Percentiles rank a stretch among this genome's conserved stretches.
Evolutionary conservation across 2,888 invertebrate species (phyloP).

Genomic region (Plagodis dolabraria): DNA sequence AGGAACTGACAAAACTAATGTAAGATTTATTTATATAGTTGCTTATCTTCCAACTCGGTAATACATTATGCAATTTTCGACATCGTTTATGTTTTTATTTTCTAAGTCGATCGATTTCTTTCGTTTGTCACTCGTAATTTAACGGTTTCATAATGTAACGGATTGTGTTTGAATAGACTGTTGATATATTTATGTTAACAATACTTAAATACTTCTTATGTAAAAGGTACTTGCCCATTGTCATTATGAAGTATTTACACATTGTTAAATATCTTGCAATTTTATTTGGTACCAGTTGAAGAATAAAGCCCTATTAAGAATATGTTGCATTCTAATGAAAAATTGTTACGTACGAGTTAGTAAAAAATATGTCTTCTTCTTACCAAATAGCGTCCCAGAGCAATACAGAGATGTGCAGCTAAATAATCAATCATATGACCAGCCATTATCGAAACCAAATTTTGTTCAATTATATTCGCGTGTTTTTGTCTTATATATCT

Average conservation of each 20-base stretch:
- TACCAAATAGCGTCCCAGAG: too few species aligned
- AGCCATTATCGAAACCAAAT: too few species aligned
- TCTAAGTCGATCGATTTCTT: conserved; percentile 26
- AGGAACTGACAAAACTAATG: conserved; percentile 40
- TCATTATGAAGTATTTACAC: not conserved
- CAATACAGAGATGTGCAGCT: too few species aligned
- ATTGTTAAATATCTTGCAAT: not conserved
- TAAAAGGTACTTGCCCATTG: not conserved
- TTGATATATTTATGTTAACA: not conserved
- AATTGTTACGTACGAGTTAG: too few species aligned
- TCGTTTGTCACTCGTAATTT: conserved; percentile 35
- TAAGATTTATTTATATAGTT: conserved; percentile 40
- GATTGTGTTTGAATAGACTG: not conserved
- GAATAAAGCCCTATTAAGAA: too few species aligned
- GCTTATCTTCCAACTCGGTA: conserved; percentile 40
- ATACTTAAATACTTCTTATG: not conserved
- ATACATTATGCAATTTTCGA: conserved; percentile 38
- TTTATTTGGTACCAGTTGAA: too few species aligned
- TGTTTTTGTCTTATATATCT: too few species aligned
- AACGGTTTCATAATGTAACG: conserved; percentile 23
- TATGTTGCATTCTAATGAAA: too few species aligned
- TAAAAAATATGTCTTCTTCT: too few species aligned
- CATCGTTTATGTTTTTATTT: conserved; percentile 20
- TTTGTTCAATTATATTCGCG: too few species aligned
- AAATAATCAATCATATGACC: too few species aligned